Evolutionary conservation across 37 sponge, comb jelly and placozoan genomes (phyloP).

Genomic region (Oopsacas minuta): DNA sequence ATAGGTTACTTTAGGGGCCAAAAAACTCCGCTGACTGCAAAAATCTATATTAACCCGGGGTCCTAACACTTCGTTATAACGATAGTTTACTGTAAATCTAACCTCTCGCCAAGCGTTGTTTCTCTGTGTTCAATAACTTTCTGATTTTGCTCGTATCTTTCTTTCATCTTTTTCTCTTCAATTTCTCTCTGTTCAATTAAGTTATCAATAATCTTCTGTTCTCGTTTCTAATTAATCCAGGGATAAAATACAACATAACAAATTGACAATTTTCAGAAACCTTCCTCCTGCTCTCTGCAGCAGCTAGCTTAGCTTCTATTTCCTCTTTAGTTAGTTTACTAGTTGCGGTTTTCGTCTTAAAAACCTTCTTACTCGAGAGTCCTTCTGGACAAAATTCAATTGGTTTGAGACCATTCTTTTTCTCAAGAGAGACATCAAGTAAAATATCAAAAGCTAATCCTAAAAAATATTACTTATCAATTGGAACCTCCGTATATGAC

Average conservation of each 20-base stretch:
- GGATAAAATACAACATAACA: no score
- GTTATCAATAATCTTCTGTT: not conserved
- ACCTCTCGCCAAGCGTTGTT: not conserved
- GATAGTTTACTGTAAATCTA: not conserved
- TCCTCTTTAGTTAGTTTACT: not conserved
- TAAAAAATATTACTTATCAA: not conserved
- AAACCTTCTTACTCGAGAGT: not conserved
- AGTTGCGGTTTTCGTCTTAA: not conserved
- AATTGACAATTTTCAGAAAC: no score
- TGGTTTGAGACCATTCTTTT: not conserved
- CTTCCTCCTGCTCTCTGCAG: not conserved
- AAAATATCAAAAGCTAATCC: slow-evolving; percentile 5
- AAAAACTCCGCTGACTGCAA: no score
- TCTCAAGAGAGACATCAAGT: not conserved
- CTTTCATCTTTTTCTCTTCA: not conserved
- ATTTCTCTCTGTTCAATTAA: not conserved
- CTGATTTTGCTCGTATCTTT: not conserved
- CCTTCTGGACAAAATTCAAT: not conserved
- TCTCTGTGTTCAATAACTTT: not conserved
- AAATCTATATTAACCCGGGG: not conserved
- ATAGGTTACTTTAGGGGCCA: no score
- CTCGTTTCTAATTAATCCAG: not conserved
- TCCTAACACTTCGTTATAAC: no score
- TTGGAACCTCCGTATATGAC: no score
- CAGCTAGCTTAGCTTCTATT: not conserved